Base-by-base conservation (phyloP, 2,797 vertebrate species). In the Coracias cyanogaster region DNA sequence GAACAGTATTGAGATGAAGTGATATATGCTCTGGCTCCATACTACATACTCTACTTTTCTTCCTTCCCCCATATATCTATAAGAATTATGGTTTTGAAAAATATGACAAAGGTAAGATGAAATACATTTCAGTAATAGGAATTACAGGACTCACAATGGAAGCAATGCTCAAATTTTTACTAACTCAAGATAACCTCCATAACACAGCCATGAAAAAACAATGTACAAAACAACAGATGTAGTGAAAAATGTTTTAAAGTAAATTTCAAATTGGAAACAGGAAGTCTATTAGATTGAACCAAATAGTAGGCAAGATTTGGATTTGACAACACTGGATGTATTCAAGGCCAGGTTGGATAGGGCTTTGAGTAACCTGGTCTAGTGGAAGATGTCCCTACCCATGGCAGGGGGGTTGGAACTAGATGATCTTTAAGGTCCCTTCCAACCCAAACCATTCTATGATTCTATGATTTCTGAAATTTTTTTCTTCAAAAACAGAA, bases 21-120 rank as follows among this genome's bases (percentile, higher is more conserved):
- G 1, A 65, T 12, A 41, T 5, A 37, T 16, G 12, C 71, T 61
- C 12, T 52, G 18, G 19, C n/a, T 89, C 11, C 35, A 79, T 41
- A 72, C 4, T 29, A 49, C 72, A 58, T 18, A 33, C 19, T 57
- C 28, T 33, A 24, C 7, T 57, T 65, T 76, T 69, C 21, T 65
- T 39, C 31, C 17, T 46, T 62, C 28, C 19, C 28, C 29, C 39
- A 35, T 54, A 43, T 65, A 49, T 45, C 33, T 67, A 64, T 71
- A 91, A 80, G 74, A 91, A 88, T 77, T 69, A 85, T 61, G 52
- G n/a, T 71, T 94, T 88, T 85, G 71, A 93, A 82, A 29, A 77
- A 45, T 41, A 79, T 57, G 54, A 86, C 48, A 89, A 71, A 65
- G n/a, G 29, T 51, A 83, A 83, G 57, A 86, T 82, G 35, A 71